phyloP scores from a whole-genome alignment of 1,140 invertebrate species.

The Belonocnema kinseyi region DNA sequence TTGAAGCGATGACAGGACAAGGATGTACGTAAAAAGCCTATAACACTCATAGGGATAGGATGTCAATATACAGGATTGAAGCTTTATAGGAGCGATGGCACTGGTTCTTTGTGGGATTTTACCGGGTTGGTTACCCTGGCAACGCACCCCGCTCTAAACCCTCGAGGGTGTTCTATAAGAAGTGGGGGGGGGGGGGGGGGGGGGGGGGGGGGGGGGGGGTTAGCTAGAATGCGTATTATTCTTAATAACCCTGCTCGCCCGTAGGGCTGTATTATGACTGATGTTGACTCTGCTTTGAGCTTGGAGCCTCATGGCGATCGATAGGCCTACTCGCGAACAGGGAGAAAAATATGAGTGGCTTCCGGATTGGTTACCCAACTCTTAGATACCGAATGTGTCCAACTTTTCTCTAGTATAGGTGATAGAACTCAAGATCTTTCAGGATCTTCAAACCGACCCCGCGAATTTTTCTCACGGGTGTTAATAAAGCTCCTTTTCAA shows the following conservation, averaged over 20 bases:
- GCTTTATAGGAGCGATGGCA: constrained; percentile 55
- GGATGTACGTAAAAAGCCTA: constrained; percentile 33
- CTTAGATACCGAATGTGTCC: constrained; percentile 42
- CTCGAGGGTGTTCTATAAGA: constrained; percentile 53
- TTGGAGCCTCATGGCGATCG: constrained; percentile 67
- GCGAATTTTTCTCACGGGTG: constrained; percentile 1
- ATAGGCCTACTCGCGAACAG: constrained; percentile 66
- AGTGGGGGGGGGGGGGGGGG: constrained; percentile 50
- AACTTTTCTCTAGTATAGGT: constrained; percentile 51
- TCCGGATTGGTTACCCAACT: constrained; percentile 60
- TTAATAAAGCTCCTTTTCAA: constrained; percentile 25
- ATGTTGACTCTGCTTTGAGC: constrained; percentile 75
- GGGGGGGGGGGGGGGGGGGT: constrained; percentile 56
- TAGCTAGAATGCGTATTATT: constrained; percentile 75
- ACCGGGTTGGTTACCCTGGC: constrained; percentile 74
- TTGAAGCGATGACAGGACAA: neutral
- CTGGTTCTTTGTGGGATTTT: constrained; percentile 73
- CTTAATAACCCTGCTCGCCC: constrained; percentile 73
- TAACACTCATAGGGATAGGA: constrained; percentile 61
- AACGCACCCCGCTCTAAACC: constrained; percentile 65
- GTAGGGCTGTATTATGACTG: constrained; percentile 75
- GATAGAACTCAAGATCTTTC: constrained; percentile 36
- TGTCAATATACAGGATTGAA: constrained; percentile 65
- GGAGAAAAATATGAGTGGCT: constrained; percentile 62
- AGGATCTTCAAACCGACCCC: neutral